Conservation (phyloP, 2,888 invertebrate genomes). For the Drosophila greeni region DNA sequence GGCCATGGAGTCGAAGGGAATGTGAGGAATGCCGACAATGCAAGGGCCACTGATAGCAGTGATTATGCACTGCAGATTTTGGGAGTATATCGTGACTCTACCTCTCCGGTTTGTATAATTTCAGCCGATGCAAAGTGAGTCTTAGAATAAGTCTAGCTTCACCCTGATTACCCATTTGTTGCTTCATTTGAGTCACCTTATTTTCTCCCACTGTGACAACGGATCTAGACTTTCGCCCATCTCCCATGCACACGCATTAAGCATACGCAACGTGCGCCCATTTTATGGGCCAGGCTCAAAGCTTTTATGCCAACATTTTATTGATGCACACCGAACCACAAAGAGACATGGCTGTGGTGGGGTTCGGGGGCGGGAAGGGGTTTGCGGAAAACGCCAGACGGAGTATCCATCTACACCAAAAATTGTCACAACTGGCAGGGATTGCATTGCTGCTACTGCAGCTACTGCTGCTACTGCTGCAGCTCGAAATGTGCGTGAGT, state of each 20-base stretch:
- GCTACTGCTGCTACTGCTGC: slow-evolving; percentile 13
- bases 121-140: too few relatives aligned
- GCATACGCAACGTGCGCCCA: slow-evolving; percentile 57
- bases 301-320: slow-evolving; percentile 63
- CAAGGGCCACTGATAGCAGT: slow-evolving; percentile 1
- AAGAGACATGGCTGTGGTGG: slow-evolving; percentile 7
- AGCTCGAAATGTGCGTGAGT: slow-evolving; percentile 18
- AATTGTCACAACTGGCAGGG: slow-evolving; percentile 57
- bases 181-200: background rate
- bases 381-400: slow-evolving; percentile 16
- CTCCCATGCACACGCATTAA: slow-evolving; percentile 44
- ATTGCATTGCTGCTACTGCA: slow-evolving; percentile 4
- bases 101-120: background rate
- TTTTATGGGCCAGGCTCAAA: slow-evolving; percentile 42
- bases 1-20: background rate
- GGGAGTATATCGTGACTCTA: background rate
- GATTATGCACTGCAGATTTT: slow-evolving; percentile 7
- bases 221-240: slow-evolving; percentile 4
- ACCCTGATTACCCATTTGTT: background rate
- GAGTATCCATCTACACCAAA: slow-evolving; percentile 34
- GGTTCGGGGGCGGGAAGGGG: background rate
- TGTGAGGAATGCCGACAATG: slow-evolving; percentile 2
- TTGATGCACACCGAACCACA: slow-evolving; percentile 54
- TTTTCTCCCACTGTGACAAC: slow-evolving; percentile 10
- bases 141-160: background rate